Conservation (phyloP, 2,113 vertebrate genomes). For the Noturus placidus region DNA sequence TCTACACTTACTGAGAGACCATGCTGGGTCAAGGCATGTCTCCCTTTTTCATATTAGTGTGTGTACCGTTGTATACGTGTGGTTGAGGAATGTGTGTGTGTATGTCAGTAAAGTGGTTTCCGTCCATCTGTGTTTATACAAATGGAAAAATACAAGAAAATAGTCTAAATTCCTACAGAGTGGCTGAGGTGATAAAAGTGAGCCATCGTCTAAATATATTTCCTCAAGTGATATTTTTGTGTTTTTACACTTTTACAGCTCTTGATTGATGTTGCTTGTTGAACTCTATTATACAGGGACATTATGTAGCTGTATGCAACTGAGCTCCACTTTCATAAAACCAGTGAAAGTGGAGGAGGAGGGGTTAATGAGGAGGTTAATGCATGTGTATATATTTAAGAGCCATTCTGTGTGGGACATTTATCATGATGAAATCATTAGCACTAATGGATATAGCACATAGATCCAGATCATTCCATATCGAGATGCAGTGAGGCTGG, state of each 20-base stretch:
- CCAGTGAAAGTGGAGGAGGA: not conserved
- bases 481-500: not conserved
- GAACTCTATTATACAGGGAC: not conserved
- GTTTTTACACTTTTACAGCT: not conserved
- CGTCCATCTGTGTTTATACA: not conserved
- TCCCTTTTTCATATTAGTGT: not conserved
- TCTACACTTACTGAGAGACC: conserved; percentile 6
- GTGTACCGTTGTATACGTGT: not conserved
- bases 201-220: not conserved
- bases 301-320: not conserved
- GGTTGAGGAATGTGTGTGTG: too few species aligned
- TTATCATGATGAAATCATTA: not conserved
- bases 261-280: not conserved
- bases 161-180: not conserved
- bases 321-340: not conserved
- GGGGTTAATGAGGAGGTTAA: not conserved
- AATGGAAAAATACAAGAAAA: not conserved
- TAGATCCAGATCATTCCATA: not conserved
- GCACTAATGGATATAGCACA: not conserved
- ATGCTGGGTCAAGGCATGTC: conserved; percentile 14
- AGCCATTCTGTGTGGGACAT: not conserved
- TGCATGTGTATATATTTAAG: not conserved
- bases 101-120: not conserved
- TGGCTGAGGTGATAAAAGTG: not conserved
- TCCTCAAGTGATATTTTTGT: not conserved